These are phyloP conservation scores for Agonopterix alstromeriana DNA, from an alignment of 2,888 invertebrate genomes.

Conservation along the genomic window DNA sequence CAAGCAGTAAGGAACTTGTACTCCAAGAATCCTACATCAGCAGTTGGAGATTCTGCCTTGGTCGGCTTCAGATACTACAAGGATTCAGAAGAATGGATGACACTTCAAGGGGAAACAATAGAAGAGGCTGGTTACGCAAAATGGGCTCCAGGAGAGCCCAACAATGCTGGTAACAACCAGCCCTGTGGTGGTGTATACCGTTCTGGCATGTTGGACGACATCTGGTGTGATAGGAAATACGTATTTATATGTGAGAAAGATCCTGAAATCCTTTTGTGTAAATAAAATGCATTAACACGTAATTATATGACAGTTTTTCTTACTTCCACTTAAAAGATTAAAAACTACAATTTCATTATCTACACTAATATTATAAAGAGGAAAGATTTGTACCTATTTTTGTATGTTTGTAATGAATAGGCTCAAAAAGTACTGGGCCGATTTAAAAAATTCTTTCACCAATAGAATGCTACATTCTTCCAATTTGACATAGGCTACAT, in stretches of 20 bases:
- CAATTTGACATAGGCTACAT: too few species aligned
- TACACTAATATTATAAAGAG: too few species aligned
- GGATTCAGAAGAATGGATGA: not conserved
- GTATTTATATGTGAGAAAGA: constrained; percentile 29
- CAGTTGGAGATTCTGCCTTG: not conserved
- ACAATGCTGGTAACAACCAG: constrained; percentile 25
- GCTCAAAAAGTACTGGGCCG: too few species aligned
- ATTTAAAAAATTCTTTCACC: too few species aligned
- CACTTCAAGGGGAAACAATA: not conserved
- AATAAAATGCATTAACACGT: too few species aligned
- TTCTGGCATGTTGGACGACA: constrained; percentile 23
- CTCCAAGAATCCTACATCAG: not conserved
- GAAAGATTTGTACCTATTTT: too few species aligned
- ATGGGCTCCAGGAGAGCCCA: constrained; percentile 21
- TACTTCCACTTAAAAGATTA: too few species aligned
- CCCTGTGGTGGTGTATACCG: constrained; percentile 31
- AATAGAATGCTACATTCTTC: too few species aligned
- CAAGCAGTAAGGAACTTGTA: not conserved
- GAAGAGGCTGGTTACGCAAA: not conserved
- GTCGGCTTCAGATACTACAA: not conserved
- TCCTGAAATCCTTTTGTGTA: constrained; percentile 11
- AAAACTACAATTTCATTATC: too few species aligned
- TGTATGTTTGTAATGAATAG: too few species aligned
- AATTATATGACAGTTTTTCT: too few species aligned
- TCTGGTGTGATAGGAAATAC: constrained; percentile 24